Conservation (phyloP, 2,797 vertebrate genomes). For the Urocyon cinereoargenteus region DNA sequence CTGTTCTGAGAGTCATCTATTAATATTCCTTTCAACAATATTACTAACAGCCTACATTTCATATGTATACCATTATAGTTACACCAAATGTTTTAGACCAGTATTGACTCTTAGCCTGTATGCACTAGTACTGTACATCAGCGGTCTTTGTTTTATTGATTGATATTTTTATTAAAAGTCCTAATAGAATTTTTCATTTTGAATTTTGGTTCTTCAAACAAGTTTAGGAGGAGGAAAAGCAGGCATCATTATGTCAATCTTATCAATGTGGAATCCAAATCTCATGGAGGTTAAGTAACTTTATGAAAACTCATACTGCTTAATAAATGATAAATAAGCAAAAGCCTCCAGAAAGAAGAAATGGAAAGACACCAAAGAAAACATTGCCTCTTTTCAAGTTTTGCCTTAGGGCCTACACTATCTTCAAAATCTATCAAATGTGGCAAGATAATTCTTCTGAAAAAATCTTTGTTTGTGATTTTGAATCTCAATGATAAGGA, state of each 20-base stretch:
- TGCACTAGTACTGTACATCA: not conserved
- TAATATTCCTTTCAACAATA: not conserved
- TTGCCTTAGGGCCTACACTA: not conserved
- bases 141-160: not conserved
- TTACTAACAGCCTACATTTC: not conserved
- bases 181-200: conserved; percentile 8
- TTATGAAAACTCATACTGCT: not conserved
- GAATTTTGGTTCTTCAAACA: not conserved
- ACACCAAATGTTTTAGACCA: not conserved
- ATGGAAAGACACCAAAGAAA: not conserved
- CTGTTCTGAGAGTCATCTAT: not conserved
- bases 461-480: conserved; percentile 27
- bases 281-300: not conserved
- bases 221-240: not conserved
- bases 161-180: conserved; percentile 37
- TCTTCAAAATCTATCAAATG: not conserved
- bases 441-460: conserved; percentile 40
- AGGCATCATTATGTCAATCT: not conserved
- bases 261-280: not conserved
- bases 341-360: not conserved
- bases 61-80: not conserved
- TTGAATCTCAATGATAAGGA: conserved; percentile 30
- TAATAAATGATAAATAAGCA: not conserved
- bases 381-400: not conserved
- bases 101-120: not conserved